Evolutionary conservation across 1,140 invertebrate genomes (phyloP), one percentile per base, ranked within the genome.

Genomic region (Macrocentrus cingulum): DNA sequence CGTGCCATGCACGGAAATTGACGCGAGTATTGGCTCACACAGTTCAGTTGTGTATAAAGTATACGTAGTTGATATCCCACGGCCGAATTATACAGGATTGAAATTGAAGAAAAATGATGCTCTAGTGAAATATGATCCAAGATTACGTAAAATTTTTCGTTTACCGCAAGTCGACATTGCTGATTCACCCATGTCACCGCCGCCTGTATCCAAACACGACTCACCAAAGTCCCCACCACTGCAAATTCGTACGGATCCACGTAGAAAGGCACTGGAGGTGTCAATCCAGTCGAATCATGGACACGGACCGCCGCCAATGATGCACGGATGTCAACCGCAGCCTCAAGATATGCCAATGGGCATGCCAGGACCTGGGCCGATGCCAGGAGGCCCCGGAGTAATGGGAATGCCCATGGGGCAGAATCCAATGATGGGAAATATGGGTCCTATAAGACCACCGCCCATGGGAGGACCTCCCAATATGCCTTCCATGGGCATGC

Each of bases 1-100:
- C 63, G 83, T 88, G 13, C 89, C 91, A 1, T 91, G 91, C 23
- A 90, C 85, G 1, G 91, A 94, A 80, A 92, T 94, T 52, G 88
- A 92, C 68, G 91, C 88, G 4, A 91, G 89, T 8, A 82, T 91
- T 23, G 85, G 84, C 22, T 88, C 87, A 45, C 91, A 93, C 77
- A 84, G 85, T 0, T 88, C 87, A 1, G 85, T 91, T 23, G 62
- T 74, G 1, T 93, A 88, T 77, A 87, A 86, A 69, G 80, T 88
- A 19, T 71, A 83, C 29, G 71, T 84, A 2, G 84, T 91, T 16
- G 84, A 86, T 55, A 86, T 91, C 62, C 88, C 89, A 0, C 78
- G 85, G 39, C 87, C 89, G 0, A 87, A 90, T 67, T 93, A 91
- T 64, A 84, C 84, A 0, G 85, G 89, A 48, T 80, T 92, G 18